Base-by-base conservation (phyloP, 1,140 invertebrate species). In the Camponotus vicinus region DNA sequence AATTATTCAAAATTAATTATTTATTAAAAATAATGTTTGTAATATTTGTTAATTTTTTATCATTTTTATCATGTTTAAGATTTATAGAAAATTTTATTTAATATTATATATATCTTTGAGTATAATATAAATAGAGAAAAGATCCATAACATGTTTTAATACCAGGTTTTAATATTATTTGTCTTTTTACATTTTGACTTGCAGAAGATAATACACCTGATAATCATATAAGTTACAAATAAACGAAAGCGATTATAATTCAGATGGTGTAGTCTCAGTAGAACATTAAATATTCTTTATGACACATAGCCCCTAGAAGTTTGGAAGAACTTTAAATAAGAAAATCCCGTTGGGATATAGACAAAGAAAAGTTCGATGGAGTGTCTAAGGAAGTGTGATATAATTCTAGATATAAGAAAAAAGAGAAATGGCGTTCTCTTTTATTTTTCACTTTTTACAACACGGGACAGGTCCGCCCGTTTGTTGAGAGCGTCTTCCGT, bases 211-310 rank as follows among this genome's bases (percentile, higher is more conserved):
- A 32, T 42, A 7, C 3, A 18, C 4, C 37, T 6, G 11, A 11
- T 42, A 52, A 67, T 49, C 8, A 45, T 37, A 13, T 5, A 42
- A 45, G 37, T 40, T 18, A 55, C 15, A 59, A 59, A 71, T 34
- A 59, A 45, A 45, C 13, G 18, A 3, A 73, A 45, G 11, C 79
- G 4, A 42, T 82, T 82, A 71, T 59, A 61, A 82, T 82, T 73
- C 13, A 49, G 40, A 15, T 59, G 6, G 6, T 11, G 49, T 13
- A 13, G 32, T 71, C 67, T 37, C 34, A 42, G 27, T 27, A 57
- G 52, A 45, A 45, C 40, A 71, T 69, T 32, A 80, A 40, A 80
- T 69, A 80, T 82, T 82, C 79, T 34, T 61, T 59, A 67, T 67
- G 76, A 64, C 27, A 37, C 40, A 67, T 40, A 59, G 40, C 15